A percentile compares a stretch with the other conserved stretches of the same genome.
phyloP scores from a whole-genome alignment of 2,888 invertebrate species.

The Miltochrista miniata region DNA sequence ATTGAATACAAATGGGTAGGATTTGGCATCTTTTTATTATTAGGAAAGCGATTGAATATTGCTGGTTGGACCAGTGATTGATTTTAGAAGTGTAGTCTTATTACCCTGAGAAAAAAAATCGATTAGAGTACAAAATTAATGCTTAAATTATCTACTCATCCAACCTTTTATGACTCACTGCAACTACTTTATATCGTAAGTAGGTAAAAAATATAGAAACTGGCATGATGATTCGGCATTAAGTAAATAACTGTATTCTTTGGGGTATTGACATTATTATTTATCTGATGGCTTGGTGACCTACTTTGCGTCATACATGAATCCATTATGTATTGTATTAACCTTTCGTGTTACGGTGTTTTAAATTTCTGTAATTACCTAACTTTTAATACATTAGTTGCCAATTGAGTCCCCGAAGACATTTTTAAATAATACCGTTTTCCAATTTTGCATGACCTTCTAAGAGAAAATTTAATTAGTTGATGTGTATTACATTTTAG shows the following conservation, averaged over 20 bases:
- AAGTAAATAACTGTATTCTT: conserved; percentile 16
- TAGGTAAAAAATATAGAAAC: conserved; percentile 6
- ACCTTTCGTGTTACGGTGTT: conserved; percentile 9
- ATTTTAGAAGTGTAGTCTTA: too few relatives aligned
- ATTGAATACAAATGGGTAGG: too few relatives aligned
- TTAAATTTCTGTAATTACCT: conserved; percentile 18
- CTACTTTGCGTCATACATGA: background rate
- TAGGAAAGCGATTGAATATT: too few relatives aligned
- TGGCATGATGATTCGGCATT: background rate
- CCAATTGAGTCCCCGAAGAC: conserved; percentile 23
- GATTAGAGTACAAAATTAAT: too few relatives aligned
- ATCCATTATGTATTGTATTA: conserved; percentile 19
- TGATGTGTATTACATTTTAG: conserved; percentile 6
- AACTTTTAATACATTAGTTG: conserved; percentile 21
- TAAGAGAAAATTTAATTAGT: background rate
- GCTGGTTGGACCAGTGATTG: too few relatives aligned
- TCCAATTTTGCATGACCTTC: conserved; percentile 9
- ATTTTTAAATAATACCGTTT: conserved; percentile 13
- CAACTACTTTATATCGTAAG: background rate
- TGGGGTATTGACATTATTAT: background rate
- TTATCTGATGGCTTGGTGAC: background rate
- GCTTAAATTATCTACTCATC: background rate
- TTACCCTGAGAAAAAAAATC: too few relatives aligned
- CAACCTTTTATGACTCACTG: background rate
- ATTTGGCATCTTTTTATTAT: too few relatives aligned